These are phyloP conservation scores for Ornithoptera priamus DNA, from an alignment of 2,888 invertebrate genomes.

Conservation along the genomic window DNA sequence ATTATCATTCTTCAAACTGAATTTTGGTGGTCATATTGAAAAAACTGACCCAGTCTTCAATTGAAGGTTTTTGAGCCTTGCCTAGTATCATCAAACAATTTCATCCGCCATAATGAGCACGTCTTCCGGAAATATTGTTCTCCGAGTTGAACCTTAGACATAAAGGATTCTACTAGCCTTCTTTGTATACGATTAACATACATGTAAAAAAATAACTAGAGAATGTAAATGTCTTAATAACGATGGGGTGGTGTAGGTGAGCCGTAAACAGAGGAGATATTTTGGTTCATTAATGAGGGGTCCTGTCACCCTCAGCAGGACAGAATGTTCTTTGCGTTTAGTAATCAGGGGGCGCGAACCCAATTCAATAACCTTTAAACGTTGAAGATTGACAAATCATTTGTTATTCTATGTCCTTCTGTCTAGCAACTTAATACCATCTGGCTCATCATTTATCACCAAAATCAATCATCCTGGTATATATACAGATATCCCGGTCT, in stretches of 20 bases:
- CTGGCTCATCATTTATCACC: not conserved
- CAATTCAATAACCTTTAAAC: slow-evolving; percentile 56
- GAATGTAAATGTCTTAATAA: slow-evolving; percentile 22
- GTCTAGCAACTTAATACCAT: not conserved
- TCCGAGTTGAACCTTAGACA: no score
- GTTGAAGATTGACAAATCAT: slow-evolving; percentile 61
- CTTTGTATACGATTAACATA: not conserved
- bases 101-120: no score
- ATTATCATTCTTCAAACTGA: no score
- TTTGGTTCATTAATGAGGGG: slow-evolving; percentile 57
- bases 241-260: slow-evolving; percentile 52
- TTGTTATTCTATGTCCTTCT: slow-evolving; percentile 39
- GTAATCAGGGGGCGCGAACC: slow-evolving; percentile 69
- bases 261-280: slow-evolving; percentile 67
- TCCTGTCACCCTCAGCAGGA: slow-evolving; percentile 50
- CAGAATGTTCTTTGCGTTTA: slow-evolving; percentile 60
- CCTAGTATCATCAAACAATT: no score
- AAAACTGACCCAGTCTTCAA: no score
- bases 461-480: not conserved
- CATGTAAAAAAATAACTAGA: slow-evolving; percentile 2
- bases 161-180: not conserved
- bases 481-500: not conserved
- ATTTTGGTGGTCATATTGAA: no score
- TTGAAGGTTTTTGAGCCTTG: no score
- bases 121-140: no score